Conservation (phyloP, 92 coral and sea anemone species). For the Zoanthus solanderi region DNA sequence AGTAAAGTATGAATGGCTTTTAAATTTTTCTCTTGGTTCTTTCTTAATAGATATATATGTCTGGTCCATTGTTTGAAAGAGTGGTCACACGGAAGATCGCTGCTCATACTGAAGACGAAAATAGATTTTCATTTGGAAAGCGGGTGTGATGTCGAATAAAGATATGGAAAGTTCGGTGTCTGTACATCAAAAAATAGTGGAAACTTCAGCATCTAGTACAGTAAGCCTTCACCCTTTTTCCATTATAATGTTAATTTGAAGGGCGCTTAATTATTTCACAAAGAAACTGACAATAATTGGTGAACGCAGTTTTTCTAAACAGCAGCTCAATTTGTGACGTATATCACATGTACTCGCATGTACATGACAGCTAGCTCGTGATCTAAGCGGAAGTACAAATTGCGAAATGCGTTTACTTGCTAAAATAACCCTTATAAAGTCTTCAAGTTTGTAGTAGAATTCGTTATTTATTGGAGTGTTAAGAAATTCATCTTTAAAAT, state of each 20-base stretch:
- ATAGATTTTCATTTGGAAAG: neutral
- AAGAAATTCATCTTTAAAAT: neutral
- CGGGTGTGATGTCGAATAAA: slow-evolving; percentile 21
- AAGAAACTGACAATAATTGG: slow-evolving; percentile 31
- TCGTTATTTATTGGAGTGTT: neutral
- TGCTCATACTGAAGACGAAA: slow-evolving; percentile 1
- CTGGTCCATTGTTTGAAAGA: slow-evolving; percentile 36
- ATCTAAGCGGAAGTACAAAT: slow-evolving; percentile 28
- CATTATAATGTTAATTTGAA: slow-evolving; percentile 28
- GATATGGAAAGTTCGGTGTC: slow-evolving; percentile 20
- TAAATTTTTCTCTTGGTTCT: slow-evolving; percentile 48
- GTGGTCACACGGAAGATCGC: slow-evolving; percentile 18
- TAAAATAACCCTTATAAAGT: neutral
- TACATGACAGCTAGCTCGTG: slow-evolving; percentile 10
- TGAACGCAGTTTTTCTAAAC: neutral
- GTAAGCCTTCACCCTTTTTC: slow-evolving; percentile 38
- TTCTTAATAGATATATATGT: slow-evolving; percentile 38
- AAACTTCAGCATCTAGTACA: slow-evolving; percentile 23
- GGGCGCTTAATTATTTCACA: slow-evolving; percentile 29
- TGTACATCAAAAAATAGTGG: slow-evolving; percentile 14
- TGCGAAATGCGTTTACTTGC: slow-evolving; percentile 8
- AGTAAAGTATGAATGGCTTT: slow-evolving; percentile 41
- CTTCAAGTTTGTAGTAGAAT: neutral
- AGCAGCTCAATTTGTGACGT: neutral
- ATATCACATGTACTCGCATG: neutral